Evolutionary conservation across 2,888 invertebrate species (phyloP).

Genomic region (Yponomeuta malinellus): DNA sequence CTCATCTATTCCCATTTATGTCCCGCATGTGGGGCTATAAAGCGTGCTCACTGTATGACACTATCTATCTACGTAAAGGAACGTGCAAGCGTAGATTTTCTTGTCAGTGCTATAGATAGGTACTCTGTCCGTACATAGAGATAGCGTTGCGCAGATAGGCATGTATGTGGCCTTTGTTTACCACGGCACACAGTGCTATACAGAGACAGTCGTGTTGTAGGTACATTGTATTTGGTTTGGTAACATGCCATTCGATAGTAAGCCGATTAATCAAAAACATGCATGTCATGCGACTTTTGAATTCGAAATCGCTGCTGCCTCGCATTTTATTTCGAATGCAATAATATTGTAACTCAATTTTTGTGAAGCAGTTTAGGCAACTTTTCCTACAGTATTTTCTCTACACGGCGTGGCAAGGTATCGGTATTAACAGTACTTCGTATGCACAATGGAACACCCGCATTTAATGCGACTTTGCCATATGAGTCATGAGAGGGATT

Average conservation of each 20-base stretch:
- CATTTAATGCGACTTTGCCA: background rate
- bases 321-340: background rate
- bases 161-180: constrained; percentile 33
- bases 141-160: constrained; percentile 26
- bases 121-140: background rate
- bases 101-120: constrained; percentile 4
- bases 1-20: constrained; percentile 3
- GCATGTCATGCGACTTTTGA: constrained; percentile 9
- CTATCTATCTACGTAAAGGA: background rate
- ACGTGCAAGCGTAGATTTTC: constrained; percentile 9
- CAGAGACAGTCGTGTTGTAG: background rate
- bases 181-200: constrained; percentile 20
- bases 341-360: constrained; percentile 23
- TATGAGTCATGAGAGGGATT: background rate
- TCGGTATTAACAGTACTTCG: background rate
- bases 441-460: background rate
- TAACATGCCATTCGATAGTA: constrained; percentile 6
- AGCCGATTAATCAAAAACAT: background rate
- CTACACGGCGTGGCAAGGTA: background rate
- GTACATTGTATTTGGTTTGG: background rate
- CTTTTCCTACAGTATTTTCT: background rate
- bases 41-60: constrained; percentile 5
- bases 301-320: background rate
- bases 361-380: constrained; percentile 22
- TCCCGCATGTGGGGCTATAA: constrained; percentile 1